These are phyloP conservation scores for Tadarida brasiliensis DNA, from an alignment of 2,797 vertebrate genomes.

Conservation along the genomic window DNA sequence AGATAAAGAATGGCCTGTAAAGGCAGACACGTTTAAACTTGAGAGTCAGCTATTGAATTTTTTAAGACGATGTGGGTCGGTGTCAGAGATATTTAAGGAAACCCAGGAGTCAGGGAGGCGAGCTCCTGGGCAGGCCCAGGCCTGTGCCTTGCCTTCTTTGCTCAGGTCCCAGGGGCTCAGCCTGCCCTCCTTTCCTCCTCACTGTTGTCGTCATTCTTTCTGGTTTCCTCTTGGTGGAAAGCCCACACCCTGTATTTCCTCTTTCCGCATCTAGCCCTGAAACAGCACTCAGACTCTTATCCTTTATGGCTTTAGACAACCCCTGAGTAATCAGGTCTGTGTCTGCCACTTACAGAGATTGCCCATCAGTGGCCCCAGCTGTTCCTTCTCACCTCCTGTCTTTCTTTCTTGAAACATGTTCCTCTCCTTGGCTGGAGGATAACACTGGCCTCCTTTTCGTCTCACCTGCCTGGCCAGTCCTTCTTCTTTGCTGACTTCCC, in stretches of 20 bases:
- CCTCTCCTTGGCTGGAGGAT: neutral
- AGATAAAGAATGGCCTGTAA: neutral
- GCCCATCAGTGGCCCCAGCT: neutral
- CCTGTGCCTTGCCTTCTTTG: neutral
- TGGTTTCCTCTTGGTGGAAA: neutral
- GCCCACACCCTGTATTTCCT: neutral
- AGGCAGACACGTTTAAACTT: neutral
- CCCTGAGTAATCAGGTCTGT: neutral
- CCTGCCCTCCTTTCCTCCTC: neutral
- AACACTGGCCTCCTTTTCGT: neutral
- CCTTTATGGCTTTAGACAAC: neutral
- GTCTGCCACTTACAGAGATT: neutral
- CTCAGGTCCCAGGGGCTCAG: neutral
- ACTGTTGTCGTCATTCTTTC: neutral
- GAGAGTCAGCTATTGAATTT: neutral
- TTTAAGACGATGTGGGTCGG: neutral
- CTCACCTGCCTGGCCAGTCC: neutral
- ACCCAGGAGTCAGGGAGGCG: too few relatives aligned
- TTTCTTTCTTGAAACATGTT: neutral
- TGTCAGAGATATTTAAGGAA: neutral
- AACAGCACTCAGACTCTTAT: neutral
- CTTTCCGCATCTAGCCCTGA: neutral
- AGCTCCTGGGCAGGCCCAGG: neutral
- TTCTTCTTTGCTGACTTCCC: neutral
- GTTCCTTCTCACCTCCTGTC: neutral